A percentile compares a stretch with the other conserved stretches of the same genome.
Conservation (phyloP, 2,888 invertebrate species). For the Furcula furcula region DNA sequence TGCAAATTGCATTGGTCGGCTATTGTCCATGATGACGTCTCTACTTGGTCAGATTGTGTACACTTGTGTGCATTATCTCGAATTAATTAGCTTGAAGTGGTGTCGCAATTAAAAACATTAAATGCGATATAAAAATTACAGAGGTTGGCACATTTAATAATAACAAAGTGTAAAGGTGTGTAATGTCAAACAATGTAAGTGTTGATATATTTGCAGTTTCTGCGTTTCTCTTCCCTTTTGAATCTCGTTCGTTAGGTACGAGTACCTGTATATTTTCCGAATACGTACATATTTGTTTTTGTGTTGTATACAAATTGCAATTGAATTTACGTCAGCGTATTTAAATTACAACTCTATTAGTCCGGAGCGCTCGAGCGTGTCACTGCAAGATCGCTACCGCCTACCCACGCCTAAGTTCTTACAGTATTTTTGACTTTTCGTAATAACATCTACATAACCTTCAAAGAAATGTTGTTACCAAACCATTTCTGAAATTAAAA, state of each 20-base stretch:
- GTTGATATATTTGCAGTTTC: no score
- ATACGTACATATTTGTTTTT: no score
- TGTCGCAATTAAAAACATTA: constrained; percentile 45
- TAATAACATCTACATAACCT: constrained; percentile 71
- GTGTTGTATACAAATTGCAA: no score
- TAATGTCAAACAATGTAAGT: no score
- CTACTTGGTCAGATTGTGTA: constrained; percentile 47
- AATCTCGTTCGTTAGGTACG: no score
- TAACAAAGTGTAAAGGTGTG: constrained; percentile 4
- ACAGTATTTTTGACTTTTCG: constrained; percentile 61
- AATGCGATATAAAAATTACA: constrained; percentile 12
- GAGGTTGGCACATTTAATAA: constrained; percentile 17
- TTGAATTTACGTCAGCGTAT: no score
- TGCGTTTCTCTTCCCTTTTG: no score
- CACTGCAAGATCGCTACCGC: constrained; percentile 26
- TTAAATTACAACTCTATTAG: no score
- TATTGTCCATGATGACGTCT: constrained; percentile 43
- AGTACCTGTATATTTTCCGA: no score
- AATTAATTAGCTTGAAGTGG: constrained; percentile 52
- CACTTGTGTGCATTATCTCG: constrained; percentile 60
- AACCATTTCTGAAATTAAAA: constrained; percentile 9
- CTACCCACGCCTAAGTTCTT: constrained; percentile 55
- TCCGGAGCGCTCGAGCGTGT: constrained; percentile 18
- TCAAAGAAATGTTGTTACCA: constrained; percentile 13
- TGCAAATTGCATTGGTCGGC: constrained; percentile 48